Evolutionary conservation across 2,797 vertebrate species (phyloP).

Genomic region (Myripristis jacobus): DNA sequence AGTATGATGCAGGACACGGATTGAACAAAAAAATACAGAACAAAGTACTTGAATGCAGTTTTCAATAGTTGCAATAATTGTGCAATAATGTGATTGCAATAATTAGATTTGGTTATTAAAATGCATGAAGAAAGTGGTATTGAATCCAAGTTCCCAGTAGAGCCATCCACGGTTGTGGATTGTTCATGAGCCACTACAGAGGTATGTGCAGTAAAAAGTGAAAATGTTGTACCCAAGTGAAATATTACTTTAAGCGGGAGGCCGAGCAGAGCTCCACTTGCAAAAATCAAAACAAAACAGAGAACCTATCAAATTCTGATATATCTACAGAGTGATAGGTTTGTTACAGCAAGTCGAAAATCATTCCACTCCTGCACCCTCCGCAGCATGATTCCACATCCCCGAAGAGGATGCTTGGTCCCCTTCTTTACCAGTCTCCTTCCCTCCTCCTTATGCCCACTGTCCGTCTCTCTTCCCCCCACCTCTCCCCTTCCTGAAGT

Average conservation of each 20-base stretch:
- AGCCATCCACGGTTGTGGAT: background rate
- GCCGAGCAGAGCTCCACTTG: constrained; percentile 12
- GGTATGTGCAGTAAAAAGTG: background rate
- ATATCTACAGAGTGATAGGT: constrained; percentile 39
- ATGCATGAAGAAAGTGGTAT: no score
- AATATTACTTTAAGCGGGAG: constrained; percentile 22
- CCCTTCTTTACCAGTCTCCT: constrained; percentile 24
- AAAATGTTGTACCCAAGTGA: background rate
- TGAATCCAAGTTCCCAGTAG: background rate
- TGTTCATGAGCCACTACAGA: background rate
- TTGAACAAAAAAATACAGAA: no score
- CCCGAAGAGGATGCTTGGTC: constrained; percentile 28
- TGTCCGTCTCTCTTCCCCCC: background rate
- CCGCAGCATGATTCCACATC: constrained; percentile 61
- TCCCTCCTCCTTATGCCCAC: constrained; percentile 8
- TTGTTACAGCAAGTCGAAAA: constrained; percentile 46
- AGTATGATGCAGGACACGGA: no score
- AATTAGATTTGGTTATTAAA: no score
- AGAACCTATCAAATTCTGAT: constrained; percentile 26
- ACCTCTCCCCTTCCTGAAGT: constrained; percentile 13
- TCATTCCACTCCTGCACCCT: constrained; percentile 71
- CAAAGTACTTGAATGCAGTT: no score
- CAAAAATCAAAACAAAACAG: constrained; percentile 2
- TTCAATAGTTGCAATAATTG: no score
- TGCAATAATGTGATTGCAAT: no score